These are phyloP conservation scores for Trichopria drosophilae DNA, from an alignment of 2,888 invertebrate species.

Conservation along the genomic window DNA sequence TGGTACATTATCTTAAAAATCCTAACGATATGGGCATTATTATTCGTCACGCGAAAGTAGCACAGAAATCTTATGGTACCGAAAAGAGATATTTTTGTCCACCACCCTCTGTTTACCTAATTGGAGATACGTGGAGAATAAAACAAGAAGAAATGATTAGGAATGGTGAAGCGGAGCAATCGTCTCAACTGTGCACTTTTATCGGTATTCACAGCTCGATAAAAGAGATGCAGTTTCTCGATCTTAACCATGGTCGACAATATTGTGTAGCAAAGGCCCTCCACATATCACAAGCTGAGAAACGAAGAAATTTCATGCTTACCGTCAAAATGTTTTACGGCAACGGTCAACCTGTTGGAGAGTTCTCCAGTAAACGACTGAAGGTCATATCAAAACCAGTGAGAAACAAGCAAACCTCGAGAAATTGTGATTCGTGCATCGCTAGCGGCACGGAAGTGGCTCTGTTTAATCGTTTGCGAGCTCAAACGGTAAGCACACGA, in stretches of 20 bases:
- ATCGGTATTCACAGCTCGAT: slow-evolving; percentile 30
- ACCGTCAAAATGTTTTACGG: slow-evolving; percentile 99
- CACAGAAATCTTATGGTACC: slow-evolving; percentile 54
- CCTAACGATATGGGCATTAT: slow-evolving; percentile 90
- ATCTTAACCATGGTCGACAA: slow-evolving; percentile 95
- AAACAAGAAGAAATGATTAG: slow-evolving; percentile 87
- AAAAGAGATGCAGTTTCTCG: slow-evolving; percentile 52
- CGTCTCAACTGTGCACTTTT: slow-evolving; percentile 26
- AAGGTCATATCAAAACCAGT: slow-evolving; percentile 93
- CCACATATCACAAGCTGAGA: slow-evolving; percentile 98
- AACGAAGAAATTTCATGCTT: slow-evolving; percentile 61
- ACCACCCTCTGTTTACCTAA: slow-evolving; percentile 97
- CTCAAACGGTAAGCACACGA: slow-evolving; percentile 97
- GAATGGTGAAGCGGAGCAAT: slow-evolving; percentile 28
- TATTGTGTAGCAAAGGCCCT: slow-evolving; percentile 99
- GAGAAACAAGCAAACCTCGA: slow-evolving; percentile 28
- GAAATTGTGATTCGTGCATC: slow-evolving; percentile 74
- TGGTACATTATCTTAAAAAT: slow-evolving; percentile 94
- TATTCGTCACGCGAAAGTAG: slow-evolving; percentile 98
- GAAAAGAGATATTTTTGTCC: slow-evolving; percentile 68
- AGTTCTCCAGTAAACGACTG: slow-evolving; percentile 66
- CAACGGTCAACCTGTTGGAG: slow-evolving; percentile 96
- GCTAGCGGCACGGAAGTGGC: slow-evolving; percentile 99
- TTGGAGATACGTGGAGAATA: slow-evolving; percentile 96
- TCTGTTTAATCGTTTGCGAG: slow-evolving; percentile 94